Evolutionary conservation across 2,888 invertebrate genomes (phyloP).

Genomic region (Cloeon dipterum): DNA sequence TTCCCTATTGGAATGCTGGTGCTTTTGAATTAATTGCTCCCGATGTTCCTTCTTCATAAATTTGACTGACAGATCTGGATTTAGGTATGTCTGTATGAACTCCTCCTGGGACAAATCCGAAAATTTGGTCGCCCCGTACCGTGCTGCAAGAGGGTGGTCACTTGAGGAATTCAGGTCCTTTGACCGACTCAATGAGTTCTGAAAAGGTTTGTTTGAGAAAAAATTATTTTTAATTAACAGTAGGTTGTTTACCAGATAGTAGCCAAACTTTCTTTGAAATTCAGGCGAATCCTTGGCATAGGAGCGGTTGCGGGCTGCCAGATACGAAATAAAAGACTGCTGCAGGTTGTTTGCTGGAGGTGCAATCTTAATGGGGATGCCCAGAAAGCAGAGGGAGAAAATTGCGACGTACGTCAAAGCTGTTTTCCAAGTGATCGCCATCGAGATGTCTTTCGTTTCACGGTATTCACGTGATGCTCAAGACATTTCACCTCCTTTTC

Average conservation of each 20-base stretch:
- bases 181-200: conserved; percentile 27
- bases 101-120: conserved; percentile 37
- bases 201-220: conserved; percentile 13
- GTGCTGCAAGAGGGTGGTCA: conserved; percentile 22
- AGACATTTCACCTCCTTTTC: no score
- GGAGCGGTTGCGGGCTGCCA: conserved; percentile 27
- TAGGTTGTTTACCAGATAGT: conserved; percentile 25
- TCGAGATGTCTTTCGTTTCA: no score
- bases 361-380: conserved; percentile 20
- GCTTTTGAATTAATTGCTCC: neutral
- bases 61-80: conserved; percentile 13
- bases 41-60: conserved; percentile 6
- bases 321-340: no score
- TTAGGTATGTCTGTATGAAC: conserved; percentile 25
- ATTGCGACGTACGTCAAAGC: conserved; percentile 14
- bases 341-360: conserved; percentile 12
- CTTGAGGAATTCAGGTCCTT: conserved; percentile 22
- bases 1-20: conserved; percentile 6
- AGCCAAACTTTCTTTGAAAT: conserved; percentile 24
- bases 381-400: conserved; percentile 20
- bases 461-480: no score
- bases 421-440: conserved; percentile 16
- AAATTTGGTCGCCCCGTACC: conserved; percentile 32
- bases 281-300: conserved; percentile 24
- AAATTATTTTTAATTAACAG: conserved; percentile 5